These are phyloP conservation scores for Apamea sordens DNA, from an alignment of 2,888 invertebrate genomes.

Conservation along the genomic window DNA sequence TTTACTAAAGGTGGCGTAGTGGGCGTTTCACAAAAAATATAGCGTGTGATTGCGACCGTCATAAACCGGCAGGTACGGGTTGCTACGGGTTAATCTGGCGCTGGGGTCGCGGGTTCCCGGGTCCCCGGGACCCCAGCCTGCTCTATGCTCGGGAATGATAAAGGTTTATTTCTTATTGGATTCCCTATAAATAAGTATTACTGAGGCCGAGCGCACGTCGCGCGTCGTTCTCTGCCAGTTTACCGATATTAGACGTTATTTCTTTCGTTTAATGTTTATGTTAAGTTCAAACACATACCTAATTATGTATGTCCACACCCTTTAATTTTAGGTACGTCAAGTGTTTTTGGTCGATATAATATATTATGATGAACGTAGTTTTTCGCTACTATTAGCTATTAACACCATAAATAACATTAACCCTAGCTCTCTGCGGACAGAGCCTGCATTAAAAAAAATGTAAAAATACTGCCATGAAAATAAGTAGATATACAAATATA, in stretches of 20 bases:
- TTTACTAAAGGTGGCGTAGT: conserved; percentile 38
- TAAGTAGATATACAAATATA: background rate
- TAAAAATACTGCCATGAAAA: background rate
- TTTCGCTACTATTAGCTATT: no score
- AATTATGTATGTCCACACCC: no score
- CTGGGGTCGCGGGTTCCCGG: conserved; percentile 6
- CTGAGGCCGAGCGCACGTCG: conserved; percentile 5
- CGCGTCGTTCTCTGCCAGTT: conserved; percentile 14
- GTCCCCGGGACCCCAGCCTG: conserved; percentile 1
- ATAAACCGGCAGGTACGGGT: conserved; percentile 60
- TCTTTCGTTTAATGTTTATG: background rate
- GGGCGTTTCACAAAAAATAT: conserved; percentile 51
- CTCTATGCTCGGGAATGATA: conserved; percentile 44
- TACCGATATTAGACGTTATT: conserved; percentile 4
- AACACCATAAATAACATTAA: background rate
- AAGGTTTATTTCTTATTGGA: conserved; percentile 61
- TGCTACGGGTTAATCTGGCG: conserved; percentile 53
- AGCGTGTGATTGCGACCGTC: conserved; percentile 61
- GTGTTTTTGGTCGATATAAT: background rate
- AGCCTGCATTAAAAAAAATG: background rate
- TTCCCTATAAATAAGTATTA: conserved; percentile 54
- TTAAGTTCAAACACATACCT: conserved; percentile 1
- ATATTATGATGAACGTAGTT: background rate
- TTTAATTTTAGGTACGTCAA: background rate
- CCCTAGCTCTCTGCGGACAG: no score